phyloP scores from a whole-genome alignment of 2,888 invertebrate genomes.

The Lepetodrilus schrolli region DNA sequence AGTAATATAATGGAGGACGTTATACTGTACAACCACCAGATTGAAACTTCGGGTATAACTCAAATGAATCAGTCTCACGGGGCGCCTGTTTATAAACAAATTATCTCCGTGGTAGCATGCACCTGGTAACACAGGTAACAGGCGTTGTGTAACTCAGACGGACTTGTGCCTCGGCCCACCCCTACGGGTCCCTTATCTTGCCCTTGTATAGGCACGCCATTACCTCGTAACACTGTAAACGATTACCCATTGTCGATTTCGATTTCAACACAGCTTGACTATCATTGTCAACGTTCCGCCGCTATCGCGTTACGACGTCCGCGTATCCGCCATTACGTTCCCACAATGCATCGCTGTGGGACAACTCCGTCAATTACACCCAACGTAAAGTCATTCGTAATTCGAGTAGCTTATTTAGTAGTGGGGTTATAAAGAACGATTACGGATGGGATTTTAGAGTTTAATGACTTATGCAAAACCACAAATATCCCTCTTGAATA shows the following conservation, averaged over 20 bases:
- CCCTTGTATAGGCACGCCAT: neutral
- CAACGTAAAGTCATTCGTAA: neutral
- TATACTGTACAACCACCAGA: too few species aligned
- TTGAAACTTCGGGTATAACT: too few species aligned
- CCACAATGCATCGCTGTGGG: slow-evolving; percentile 16
- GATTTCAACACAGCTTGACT: neutral
- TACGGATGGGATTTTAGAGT: neutral
- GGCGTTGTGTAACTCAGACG: too few species aligned
- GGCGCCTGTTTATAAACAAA: too few species aligned
- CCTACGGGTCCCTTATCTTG: too few species aligned
- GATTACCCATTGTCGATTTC: neutral
- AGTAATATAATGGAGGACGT: too few species aligned
- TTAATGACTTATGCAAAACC: slow-evolving; percentile 22
- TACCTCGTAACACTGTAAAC: neutral
- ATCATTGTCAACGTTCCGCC: neutral
- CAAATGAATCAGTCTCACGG: too few species aligned
- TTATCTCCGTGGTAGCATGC: too few species aligned
- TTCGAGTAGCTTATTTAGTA: neutral
- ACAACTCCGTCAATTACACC: slow-evolving; percentile 16
- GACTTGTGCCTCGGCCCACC: too few species aligned
- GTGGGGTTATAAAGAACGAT: neutral
- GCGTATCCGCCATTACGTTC: slow-evolving; percentile 15
- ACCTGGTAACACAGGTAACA: too few species aligned
- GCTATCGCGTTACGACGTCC: neutral
- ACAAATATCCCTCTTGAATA: neutral